Evolutionary conservation across 2,113 vertebrate species (phyloP).

Genomic region (Oxyura jamaicensis): DNA sequence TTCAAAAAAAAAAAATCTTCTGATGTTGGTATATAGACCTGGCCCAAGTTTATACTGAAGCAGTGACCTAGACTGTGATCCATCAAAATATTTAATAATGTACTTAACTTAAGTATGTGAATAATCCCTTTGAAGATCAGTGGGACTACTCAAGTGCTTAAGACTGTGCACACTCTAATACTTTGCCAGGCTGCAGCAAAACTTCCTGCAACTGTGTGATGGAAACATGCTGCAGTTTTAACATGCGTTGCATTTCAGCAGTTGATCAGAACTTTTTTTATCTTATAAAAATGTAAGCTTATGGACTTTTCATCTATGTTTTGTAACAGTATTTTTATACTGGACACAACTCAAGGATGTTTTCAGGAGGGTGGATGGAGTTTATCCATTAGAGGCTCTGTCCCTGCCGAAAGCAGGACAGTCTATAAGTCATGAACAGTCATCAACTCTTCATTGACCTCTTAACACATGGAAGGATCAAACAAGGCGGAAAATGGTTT

Average conservation of each 20-base stretch:
- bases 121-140: slow-evolving; percentile 26
- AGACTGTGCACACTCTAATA: not conserved
- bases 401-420: not conserved
- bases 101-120: not conserved
- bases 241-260: not conserved
- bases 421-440: not conserved
- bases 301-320: not conserved
- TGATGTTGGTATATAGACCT: not conserved
- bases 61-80: not conserved
- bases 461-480: not conserved
- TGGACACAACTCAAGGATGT: not conserved
- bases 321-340: not conserved
- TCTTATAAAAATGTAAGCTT: not conserved
- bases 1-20: not conserved
- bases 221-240: not conserved
- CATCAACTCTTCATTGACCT: not conserved
- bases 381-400: not conserved
- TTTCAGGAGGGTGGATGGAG: not conserved
- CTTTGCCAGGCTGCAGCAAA: not conserved
- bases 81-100: not conserved
- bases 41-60: not conserved
- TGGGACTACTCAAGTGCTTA: not conserved
- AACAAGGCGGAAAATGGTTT: not conserved
- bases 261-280: not conserved
- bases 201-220: not conserved